phyloP scores from a whole-genome alignment of 2,797 vertebrate genomes.

The Epinephelus malabaricus region DNA sequence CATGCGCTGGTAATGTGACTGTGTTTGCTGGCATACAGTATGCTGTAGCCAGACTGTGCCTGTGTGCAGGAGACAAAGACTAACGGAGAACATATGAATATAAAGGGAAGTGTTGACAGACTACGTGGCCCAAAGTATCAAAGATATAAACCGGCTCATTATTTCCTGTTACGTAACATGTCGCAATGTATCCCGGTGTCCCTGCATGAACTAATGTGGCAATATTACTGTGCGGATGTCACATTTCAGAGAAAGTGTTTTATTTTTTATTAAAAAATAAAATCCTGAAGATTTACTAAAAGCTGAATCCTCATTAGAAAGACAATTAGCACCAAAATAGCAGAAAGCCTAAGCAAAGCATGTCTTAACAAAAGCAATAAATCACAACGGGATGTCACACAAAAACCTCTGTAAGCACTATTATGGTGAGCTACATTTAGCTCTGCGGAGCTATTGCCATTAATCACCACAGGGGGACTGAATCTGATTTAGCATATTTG shows the following conservation, averaged over 20 bases:
- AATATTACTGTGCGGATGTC: neutral
- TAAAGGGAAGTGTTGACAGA: conserved; percentile 30
- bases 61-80: conserved; percentile 10
- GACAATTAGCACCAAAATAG: neutral
- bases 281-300: conserved; percentile 2
- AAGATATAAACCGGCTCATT: conserved; percentile 28
- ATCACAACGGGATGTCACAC: conserved; percentile 33
- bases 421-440: conserved; percentile 44
- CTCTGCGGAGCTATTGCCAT: conserved; percentile 54
- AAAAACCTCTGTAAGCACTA: conserved; percentile 32
- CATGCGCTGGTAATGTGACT: conserved; percentile 71
- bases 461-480: conserved; percentile 52
- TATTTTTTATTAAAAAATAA: neutral
- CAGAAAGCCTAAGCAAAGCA: conserved; percentile 18
- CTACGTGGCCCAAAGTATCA: conserved; percentile 19
- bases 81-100: conserved; percentile 44
- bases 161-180: conserved; percentile 18
- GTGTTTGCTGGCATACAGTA: conserved; percentile 51
- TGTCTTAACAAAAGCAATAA: conserved; percentile 28
- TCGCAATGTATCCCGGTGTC: conserved; percentile 4
- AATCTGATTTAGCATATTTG: conserved; percentile 62
- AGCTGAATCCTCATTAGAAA: conserved; percentile 28
- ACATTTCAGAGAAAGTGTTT: conserved; percentile 1
- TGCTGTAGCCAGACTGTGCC: conserved; percentile 29
- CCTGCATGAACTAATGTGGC: neutral